Conservation (phyloP, 2,113 vertebrate species). For the Phrynocephalus versicolor region DNA sequence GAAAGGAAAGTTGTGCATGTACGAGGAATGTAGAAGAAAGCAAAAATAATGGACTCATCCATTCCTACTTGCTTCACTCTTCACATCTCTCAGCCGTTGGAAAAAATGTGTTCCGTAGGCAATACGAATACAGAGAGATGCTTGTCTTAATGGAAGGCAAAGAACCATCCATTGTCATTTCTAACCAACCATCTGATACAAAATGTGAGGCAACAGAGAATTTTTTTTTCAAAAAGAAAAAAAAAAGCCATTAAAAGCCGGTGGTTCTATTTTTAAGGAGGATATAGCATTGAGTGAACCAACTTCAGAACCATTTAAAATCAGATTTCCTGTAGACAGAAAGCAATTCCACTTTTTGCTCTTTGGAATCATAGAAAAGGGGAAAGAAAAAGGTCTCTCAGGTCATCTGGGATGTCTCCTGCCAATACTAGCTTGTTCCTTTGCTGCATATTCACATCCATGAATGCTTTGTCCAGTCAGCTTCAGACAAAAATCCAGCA, state of each 20-base stretch:
- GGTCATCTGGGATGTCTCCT: slow-evolving; percentile 50
- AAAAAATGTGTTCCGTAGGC: background rate
- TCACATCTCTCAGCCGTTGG: background rate
- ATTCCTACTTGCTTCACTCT: background rate
- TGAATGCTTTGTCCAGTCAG: slow-evolving; percentile 46
- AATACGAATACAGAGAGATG: background rate
- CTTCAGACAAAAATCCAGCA: slow-evolving; percentile 52
- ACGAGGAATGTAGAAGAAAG: background rate
- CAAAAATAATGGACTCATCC: background rate
- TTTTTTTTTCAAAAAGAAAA: background rate
- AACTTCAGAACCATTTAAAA: slow-evolving; percentile 46
- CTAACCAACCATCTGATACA: slow-evolving; percentile 7
- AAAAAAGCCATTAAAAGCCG: slow-evolving; percentile 25
- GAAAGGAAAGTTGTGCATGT: background rate
- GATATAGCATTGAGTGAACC: background rate
- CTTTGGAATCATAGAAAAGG: slow-evolving; percentile 27
- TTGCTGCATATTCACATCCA: slow-evolving; percentile 49
- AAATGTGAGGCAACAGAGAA: slow-evolving; percentile 25
- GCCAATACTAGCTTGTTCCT: slow-evolving; percentile 49
- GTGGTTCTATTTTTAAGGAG: slow-evolving; percentile 20
- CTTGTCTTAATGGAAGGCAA: slow-evolving; percentile 35
- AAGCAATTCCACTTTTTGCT: slow-evolving; percentile 27
- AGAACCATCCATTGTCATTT: slow-evolving; percentile 28
- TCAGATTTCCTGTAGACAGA: background rate
- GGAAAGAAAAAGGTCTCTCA: slow-evolving; percentile 45